These are phyloP conservation scores for Zygogramma bicolorata DNA, from an alignment of 2,888 invertebrate species.

Conservation along the genomic window DNA sequence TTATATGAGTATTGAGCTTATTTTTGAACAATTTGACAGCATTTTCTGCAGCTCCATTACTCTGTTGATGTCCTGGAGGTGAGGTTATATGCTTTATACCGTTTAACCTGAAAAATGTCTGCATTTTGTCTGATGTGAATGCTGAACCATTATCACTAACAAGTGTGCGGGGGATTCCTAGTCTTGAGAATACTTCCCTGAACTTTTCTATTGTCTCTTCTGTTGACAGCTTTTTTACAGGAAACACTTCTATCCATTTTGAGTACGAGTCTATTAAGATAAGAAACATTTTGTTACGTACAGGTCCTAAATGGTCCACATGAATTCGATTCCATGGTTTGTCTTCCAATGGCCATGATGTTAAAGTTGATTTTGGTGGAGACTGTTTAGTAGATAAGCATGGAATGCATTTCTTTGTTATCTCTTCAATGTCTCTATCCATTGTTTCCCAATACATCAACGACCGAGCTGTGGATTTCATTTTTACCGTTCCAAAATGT, in stretches of 20 bases:
- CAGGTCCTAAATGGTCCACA: conserved; percentile 14
- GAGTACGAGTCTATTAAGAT: conserved; percentile 26
- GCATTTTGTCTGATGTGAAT: conserved; percentile 14
- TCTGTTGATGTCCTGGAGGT: conserved; percentile 20
- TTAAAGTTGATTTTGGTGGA: not conserved
- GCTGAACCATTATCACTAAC: conserved; percentile 29
- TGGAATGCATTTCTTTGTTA: conserved; percentile 21
- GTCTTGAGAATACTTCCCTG: conserved; percentile 21
- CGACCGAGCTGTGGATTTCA: conserved; percentile 32
- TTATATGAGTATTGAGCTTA: conserved; percentile 26
- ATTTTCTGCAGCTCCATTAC: conserved; percentile 36
- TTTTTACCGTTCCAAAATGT: conserved; percentile 27
- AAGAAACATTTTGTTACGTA: conserved; percentile 15
- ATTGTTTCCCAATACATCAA: conserved; percentile 43
- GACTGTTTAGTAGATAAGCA: conserved; percentile 18
- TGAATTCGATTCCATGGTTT: conserved; percentile 11
- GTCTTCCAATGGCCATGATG: not conserved
- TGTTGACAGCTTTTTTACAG: conserved; percentile 16
- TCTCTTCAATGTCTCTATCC: conserved; percentile 36
- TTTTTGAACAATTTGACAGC: conserved; percentile 26
- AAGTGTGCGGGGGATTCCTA: conserved; percentile 22
- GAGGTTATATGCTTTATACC: conserved; percentile 25
- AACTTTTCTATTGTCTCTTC: conserved; percentile 26
- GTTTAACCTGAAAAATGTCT: conserved; percentile 27
- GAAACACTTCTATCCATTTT: conserved; percentile 27